Evolutionary conservation across 2,113 vertebrate genomes (phyloP), one percentile per base, ranked within the genome.

Genomic region (Silurus meridionalis): DNA sequence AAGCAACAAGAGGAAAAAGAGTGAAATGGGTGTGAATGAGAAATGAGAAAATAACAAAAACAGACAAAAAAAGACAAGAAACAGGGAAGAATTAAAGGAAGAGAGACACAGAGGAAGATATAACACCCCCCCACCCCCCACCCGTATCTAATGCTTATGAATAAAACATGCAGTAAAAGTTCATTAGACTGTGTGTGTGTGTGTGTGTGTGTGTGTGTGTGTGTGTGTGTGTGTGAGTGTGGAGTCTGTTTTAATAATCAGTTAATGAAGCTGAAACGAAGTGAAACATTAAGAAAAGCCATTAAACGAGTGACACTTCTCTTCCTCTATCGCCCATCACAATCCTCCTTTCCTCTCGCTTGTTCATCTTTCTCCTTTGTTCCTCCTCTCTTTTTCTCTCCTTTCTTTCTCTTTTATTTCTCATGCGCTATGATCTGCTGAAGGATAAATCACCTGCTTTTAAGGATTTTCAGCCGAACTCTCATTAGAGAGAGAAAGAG

Each of bases 161-260:
- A 79, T 79, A 58, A 79, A 79, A 79, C 77, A 79, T 79, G 77
- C 77, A 79, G 53, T 37, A 79, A 79, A 79, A 79, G 55, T 79
- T 58, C 77, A 79, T 58, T 79, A 58, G 53, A 79, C 55, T 28
- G 67, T 37, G 67, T 37, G 67, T 66, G 63, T 66, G 63, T 66
- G 63, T 66, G 63, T 66, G 63, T 66, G 63, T 66, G 63, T 25
- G 67, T 23, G 72, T 23, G 72, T 52, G 48, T 21, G 48, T 50
- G 48, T 74, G 48, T n/a, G 50, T 78, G 75, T 57, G 52, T 78
- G 53, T 28, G 75, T 78, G 3, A 19, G 8, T 28, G 75, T 28
- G 75, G 57, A 79, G 53, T 79, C 14, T n/a, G n/a, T 58, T 79
- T 79, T 28, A 79, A 79, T 79, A 79, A 79, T 57, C 75, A 58